phyloP scores from a whole-genome alignment of 2,113 vertebrate genomes.

The Cyanocitta stelleri region DNA sequence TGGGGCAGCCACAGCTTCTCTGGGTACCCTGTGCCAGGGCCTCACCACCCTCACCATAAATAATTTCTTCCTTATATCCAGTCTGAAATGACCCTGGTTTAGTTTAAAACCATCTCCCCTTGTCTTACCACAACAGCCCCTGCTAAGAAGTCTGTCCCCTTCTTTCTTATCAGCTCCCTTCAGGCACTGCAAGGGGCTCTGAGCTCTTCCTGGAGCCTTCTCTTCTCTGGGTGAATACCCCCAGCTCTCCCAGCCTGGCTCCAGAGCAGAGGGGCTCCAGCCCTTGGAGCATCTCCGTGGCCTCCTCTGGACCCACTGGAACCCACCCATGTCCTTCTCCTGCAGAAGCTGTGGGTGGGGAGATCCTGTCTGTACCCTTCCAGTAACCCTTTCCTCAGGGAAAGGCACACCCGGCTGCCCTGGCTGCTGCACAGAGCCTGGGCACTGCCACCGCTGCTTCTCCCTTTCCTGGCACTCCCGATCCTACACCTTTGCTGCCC shows the following conservation, averaged over 20 bases:
- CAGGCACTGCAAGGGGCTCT: neutral
- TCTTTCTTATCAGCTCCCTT: neutral
- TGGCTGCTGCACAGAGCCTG: neutral
- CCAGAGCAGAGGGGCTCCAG: neutral
- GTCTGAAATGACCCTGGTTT: neutral
- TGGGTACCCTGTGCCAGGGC: neutral
- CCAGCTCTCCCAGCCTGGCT: neutral
- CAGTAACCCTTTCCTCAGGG: neutral
- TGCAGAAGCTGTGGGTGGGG: neutral
- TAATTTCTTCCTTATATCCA: neutral
- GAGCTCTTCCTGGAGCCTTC: neutral
- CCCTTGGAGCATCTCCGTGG: neutral
- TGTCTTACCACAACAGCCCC: accelerated
- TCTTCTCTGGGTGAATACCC: neutral
- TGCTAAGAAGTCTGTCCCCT: neutral
- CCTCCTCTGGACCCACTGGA: neutral
- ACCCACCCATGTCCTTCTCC: too few species aligned
- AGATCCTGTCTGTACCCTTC: neutral
- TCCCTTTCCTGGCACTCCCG: neutral
- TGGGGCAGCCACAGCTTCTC: neutral
- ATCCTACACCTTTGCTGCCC: neutral
- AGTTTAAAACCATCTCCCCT: neutral
- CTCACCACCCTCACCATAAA: neutral
- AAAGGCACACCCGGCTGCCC: neutral
- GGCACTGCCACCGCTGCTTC: neutral